Evolutionary conservation across 2,888 invertebrate species (phyloP).

Genomic region (Tryphoninae sp.): DNA sequence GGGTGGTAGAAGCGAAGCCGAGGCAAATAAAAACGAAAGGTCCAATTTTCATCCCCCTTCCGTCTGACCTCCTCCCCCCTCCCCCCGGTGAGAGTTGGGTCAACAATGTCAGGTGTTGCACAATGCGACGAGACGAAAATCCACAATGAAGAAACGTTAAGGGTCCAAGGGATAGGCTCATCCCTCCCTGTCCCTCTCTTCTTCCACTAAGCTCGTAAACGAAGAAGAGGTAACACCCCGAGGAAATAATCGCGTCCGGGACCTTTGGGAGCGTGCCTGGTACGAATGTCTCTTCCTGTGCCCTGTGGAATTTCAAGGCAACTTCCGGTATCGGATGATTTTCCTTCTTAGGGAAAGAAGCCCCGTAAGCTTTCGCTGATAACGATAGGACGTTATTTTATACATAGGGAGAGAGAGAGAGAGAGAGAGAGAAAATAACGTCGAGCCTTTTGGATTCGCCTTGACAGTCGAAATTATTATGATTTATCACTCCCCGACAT

Average conservation of each 20-base stretch:
- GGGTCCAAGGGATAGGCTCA: slow-evolving; percentile 8
- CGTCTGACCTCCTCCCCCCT: slow-evolving; percentile 39
- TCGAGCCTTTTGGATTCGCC: slow-evolving; percentile 15
- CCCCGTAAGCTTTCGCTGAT: slow-evolving; percentile 9
- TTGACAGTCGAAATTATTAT: slow-evolving; percentile 40
- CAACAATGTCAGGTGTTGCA: slow-evolving; percentile 67
- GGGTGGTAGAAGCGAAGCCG: too few relatives aligned
- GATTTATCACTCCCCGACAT: slow-evolving; percentile 40
- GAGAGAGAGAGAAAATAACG: slow-evolving; percentile 5
- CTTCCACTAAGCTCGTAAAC: slow-evolving; percentile 5
- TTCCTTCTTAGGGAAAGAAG: slow-evolving; percentile 17
- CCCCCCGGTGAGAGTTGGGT: slow-evolving; percentile 72
- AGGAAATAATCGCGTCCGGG: slow-evolving; percentile 47
- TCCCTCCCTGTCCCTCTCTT: neutral
- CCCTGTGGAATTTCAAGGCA: slow-evolving; percentile 24
- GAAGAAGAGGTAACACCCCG: slow-evolving; percentile 27
- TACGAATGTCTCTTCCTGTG: slow-evolving; percentile 24
- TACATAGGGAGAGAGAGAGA: neutral
- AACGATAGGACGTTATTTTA: neutral
- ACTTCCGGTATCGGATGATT: slow-evolving; percentile 39
- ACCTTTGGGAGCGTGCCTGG: slow-evolving; percentile 23
- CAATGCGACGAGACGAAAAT: slow-evolving; percentile 51
- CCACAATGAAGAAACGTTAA: slow-evolving; percentile 6
- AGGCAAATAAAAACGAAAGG: too few relatives aligned
- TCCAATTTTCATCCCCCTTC: too few relatives aligned